These are phyloP conservation scores for Chironomus tepperi DNA, from an alignment of 1,140 invertebrate genomes.

Conservation along the genomic window DNA sequence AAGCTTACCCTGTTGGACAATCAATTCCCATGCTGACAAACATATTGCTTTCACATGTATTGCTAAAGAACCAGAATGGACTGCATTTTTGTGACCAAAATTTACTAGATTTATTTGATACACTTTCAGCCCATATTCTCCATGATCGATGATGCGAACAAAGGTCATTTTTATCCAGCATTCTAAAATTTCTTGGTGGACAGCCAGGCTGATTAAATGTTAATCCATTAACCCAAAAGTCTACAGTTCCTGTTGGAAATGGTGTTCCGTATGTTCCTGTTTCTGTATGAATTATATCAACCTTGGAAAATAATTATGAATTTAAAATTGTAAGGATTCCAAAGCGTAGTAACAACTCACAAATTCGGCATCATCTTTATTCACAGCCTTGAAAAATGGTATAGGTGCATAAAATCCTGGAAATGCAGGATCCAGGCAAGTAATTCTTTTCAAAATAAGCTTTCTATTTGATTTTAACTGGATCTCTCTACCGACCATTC, in stretches of 20 bases:
- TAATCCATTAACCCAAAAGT: conserved; percentile 48
- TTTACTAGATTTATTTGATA: conserved; percentile 29
- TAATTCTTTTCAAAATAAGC: conserved; percentile 33
- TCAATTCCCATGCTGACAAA: not conserved
- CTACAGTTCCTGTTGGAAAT: conserved; percentile 42
- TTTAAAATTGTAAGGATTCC: too few species aligned
- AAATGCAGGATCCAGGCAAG: conserved; percentile 46
- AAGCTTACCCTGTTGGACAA: not conserved
- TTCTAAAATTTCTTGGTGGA: not conserved
- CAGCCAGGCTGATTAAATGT: conserved; percentile 44
- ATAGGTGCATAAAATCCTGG: conserved; percentile 43
- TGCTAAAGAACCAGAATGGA: not conserved
- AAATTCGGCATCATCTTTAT: conserved; percentile 44
- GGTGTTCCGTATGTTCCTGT: conserved; percentile 35
- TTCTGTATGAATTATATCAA: conserved; percentile 55
- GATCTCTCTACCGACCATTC: conserved; percentile 44
- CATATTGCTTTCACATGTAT: not conserved
- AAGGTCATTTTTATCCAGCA: conserved; percentile 39
- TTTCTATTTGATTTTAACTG: conserved; percentile 26
- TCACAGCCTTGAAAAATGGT: conserved; percentile 41
- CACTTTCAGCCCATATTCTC: conserved; percentile 44
- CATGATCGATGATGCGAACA: conserved; percentile 52
- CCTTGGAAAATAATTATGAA: too few species aligned
- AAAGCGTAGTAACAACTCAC: conserved; percentile 26
- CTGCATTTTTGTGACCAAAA: not conserved